Base-by-base conservation (phyloP, 2,888 invertebrate genomes). In the Drosophila lutescens region DNA sequence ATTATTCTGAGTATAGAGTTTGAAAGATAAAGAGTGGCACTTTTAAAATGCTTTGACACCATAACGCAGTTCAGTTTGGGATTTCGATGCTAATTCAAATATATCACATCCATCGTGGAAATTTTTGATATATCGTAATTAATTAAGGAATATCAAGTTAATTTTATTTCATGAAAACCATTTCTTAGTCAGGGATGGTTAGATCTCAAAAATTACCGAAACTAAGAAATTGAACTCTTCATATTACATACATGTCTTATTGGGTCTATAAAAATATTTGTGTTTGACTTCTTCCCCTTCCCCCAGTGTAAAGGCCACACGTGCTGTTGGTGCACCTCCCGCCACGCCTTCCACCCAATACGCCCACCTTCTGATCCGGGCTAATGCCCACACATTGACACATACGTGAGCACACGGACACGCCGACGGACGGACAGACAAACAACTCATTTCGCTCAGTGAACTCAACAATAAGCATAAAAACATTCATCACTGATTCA, bases 391-490 rank as follows among this genome's bases (percentile, higher is more conserved):
- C 58, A 77, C 61, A 73, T 59, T 51, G 47, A 57, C 68, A 58
- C 81, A 78, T 58, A 72, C 55, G 55, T 51, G 60, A 49, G 55
- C 44, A 17, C 60, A 51, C 44, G n/a, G 58, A 43, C 47, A 17
- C 17, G 15, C 43, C 4, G 63, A 49, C 36, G 3, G 54, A 15
- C 44, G 65, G 74, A 53, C 66, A 83, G 85, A 87, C 89, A 83
- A 83, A 83, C 83, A 83, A 87, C 83, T 83, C 89, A 83, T 83
- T 88, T 84, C 83, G 87, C 86, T 75, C 88, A 84, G 80, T 88
- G 89, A 89, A 86, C 88, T 88, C 86, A 80, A 86, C 86, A 85
- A 88, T 89, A 86, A 83, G 89, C 85, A 89, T 88, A 89, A 85
- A 85, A 85, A 86, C 85, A 85, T 85, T 85, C 85, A 85, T 85